Evolutionary conservation across 35 echinoderm and acorn worm species (phyloP).

Genomic region (Apostichopus parvimensis): DNA sequence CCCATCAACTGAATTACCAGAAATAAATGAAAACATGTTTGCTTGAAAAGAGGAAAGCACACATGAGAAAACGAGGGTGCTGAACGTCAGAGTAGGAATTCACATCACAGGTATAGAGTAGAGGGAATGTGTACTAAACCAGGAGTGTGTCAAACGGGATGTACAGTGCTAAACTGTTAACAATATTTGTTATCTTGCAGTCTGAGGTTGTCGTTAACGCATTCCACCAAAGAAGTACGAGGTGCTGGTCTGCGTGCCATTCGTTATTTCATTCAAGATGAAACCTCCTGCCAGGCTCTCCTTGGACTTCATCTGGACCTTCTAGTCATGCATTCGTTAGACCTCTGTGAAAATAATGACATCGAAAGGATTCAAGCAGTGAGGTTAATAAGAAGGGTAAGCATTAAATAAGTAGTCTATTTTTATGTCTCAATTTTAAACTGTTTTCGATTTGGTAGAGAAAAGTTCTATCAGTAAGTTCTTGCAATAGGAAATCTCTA

Average conservation of each 20-base stretch:
- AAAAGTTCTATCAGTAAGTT: too few species aligned
- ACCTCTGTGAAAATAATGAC: constrained; percentile 88
- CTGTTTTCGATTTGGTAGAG: too few species aligned
- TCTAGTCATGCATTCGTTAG: constrained; percentile 80
- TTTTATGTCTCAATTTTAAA: neutral
- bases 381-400: constrained; percentile 89
- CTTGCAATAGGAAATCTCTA: too few species aligned
- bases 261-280: constrained; percentile 87
- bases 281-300: constrained; percentile 68
- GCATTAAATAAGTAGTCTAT: neutral
- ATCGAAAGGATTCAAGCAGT: constrained; percentile 92
- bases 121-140: too few species aligned
- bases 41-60: too few species aligned
- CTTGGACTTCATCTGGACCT: constrained; percentile 80
- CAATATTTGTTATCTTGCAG: constrained; percentile 28
- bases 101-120: too few species aligned
- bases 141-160: too few species aligned
- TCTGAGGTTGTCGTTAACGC: constrained; percentile 81
- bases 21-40: too few species aligned
- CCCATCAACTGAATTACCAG: too few species aligned
- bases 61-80: too few species aligned
- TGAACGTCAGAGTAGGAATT: too few species aligned
- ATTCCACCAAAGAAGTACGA: constrained; percentile 88
- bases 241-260: constrained; percentile 82
- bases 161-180: too few species aligned